A percentile compares a stretch with the other conserved stretches of the same genome.
These are phyloP conservation scores for Theretra japonica DNA, from an alignment of 2,888 invertebrate genomes.

Conservation along the genomic window DNA sequence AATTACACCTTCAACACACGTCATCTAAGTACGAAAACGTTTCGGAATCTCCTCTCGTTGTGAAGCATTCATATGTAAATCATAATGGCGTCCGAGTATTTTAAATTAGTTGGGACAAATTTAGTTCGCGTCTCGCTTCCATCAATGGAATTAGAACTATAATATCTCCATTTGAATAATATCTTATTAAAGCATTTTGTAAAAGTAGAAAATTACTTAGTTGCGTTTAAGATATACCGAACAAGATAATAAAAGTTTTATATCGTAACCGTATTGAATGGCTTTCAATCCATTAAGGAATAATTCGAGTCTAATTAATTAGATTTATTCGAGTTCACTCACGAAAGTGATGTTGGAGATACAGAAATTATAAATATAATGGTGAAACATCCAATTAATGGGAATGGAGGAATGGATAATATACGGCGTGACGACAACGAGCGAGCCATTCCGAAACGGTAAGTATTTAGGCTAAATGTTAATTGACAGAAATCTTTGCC, in stretches of 20 bases:
- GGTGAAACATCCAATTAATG: constrained; percentile 45
- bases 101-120: constrained; percentile 38
- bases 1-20: constrained; percentile 73
- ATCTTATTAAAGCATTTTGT: constrained; percentile 53
- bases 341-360: constrained; percentile 50
- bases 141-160: constrained; percentile 36
- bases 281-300: constrained; percentile 59
- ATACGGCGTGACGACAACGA: constrained; percentile 34
- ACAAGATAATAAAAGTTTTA: constrained; percentile 52
- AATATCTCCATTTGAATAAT: constrained; percentile 59
- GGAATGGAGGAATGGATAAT: constrained; percentile 38
- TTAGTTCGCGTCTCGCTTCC: constrained; percentile 11
- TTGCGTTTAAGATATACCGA: constrained; percentile 54
- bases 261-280: constrained; percentile 52
- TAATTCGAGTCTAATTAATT: constrained; percentile 64
- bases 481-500: constrained; percentile 63
- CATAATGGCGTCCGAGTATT: constrained; percentile 36
- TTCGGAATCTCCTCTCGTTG: constrained; percentile 61
- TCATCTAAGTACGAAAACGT: constrained; percentile 77
- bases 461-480: constrained; percentile 62
- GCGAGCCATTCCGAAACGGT: constrained; percentile 59
- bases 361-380: constrained; percentile 49
- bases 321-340: constrained; percentile 52
- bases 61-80: constrained; percentile 46
- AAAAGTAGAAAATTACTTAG: constrained; percentile 55